Percentiles rank a stretch among this genome's conserved stretches.
phyloP scores from a whole-genome alignment of 1,140 invertebrate species.

The Uloborus diversus region DNA sequence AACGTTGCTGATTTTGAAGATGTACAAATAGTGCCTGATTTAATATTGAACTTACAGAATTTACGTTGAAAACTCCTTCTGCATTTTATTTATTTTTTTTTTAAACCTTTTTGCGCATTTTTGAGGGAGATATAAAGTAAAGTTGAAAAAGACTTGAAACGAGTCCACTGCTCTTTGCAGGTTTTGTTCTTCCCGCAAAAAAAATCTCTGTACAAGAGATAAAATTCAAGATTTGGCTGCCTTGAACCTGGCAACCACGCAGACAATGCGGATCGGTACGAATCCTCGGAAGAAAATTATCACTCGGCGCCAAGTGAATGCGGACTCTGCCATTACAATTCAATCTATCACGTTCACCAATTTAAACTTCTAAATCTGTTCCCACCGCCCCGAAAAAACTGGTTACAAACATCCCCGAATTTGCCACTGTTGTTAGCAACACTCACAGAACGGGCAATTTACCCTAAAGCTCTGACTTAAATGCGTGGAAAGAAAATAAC shows the following conservation, averaged over 20 bases:
- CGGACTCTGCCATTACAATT: slow-evolving; percentile 53
- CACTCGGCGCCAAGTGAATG: slow-evolving; percentile 31
- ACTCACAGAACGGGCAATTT: neutral
- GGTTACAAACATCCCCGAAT: neutral
- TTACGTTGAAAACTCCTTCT: too few relatives aligned
- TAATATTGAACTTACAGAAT: too few relatives aligned
- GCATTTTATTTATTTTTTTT: too few relatives aligned
- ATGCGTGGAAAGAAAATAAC: neutral
- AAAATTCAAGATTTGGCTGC: neutral
- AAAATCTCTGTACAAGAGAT: neutral
- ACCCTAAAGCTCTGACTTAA: slow-evolving; percentile 6
- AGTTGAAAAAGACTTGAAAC: neutral
- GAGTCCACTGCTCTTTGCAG: neutral
- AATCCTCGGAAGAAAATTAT: slow-evolving; percentile 28
- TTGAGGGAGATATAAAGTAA: too few relatives aligned
- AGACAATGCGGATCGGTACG: neutral
- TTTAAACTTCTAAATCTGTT: slow-evolving; percentile 29
- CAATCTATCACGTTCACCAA: slow-evolving; percentile 54
- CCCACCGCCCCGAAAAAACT: slow-evolving; percentile 29
- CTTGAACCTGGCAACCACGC: neutral
- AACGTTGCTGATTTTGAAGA: too few relatives aligned
- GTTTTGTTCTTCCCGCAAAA: neutral
- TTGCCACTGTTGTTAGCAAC: slow-evolving; percentile 19
- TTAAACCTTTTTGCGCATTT: too few relatives aligned
- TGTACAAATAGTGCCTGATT: too few relatives aligned